Evolutionary conservation across 2,797 vertebrate genomes (phyloP).

Genomic region (Gymnodraco acuticeps): DNA sequence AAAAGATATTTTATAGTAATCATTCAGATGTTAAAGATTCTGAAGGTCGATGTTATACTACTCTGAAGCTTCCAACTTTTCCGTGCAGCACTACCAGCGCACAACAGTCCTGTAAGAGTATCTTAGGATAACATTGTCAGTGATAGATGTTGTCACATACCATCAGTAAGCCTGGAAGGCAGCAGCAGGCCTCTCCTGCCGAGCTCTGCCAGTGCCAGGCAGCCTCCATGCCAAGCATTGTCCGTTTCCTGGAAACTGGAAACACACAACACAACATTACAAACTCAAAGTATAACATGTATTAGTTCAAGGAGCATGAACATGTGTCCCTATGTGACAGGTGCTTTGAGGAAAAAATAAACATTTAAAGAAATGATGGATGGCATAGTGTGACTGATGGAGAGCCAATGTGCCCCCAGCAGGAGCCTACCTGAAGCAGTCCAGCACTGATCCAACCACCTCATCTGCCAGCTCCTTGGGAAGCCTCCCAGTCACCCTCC

Average conservation of each 20-base stretch:
- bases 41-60: too few relatives aligned
- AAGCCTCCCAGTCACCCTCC: conserved; percentile 94
- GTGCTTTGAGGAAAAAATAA: background rate
- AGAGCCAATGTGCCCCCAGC: conserved; percentile 5
- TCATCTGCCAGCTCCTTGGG: conserved; percentile 95
- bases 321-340: background rate
- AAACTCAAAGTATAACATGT: conserved; percentile 27
- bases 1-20: too few relatives aligned
- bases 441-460: conserved; percentile 94
- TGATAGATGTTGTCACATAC: conserved; percentile 78
- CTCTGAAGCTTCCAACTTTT: too few relatives aligned
- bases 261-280: conserved; percentile 24
- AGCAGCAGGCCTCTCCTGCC: conserved; percentile 94
- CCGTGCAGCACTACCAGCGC: background rate
- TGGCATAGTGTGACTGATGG: conserved; percentile 1
- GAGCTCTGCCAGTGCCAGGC: conserved; percentile 95
- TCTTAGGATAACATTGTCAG: background rate
- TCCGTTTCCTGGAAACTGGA: conserved; percentile 94
- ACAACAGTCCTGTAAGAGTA: background rate
- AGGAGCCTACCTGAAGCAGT: conserved; percentile 91
- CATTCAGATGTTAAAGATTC: too few relatives aligned
- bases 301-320: background rate
- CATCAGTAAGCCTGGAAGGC: conserved; percentile 91
- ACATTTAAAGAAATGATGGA: background rate
- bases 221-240: conserved; percentile 96